Base-by-base conservation (phyloP, 2,113 vertebrate species). In the Coptodon bakossiorum region DNA sequence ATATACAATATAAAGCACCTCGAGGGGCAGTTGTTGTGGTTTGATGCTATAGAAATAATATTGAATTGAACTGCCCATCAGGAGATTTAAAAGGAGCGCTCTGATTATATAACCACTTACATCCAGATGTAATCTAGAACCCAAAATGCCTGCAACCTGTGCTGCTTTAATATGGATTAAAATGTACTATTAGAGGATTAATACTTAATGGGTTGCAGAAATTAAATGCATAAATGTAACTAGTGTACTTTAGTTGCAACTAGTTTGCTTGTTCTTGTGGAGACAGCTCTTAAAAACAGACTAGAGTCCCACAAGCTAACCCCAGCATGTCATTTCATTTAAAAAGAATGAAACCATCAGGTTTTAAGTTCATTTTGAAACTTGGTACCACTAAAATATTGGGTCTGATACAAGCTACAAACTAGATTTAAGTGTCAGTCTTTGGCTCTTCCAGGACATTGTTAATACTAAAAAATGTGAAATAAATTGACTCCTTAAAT, bases 251-350 rank as follows among this genome's bases (percentile, higher is more conserved):
- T 71, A 24, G 36, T 14, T 71, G 36, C 66, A 71, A 71, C n/a
- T 40, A 71, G 36, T 0, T 24, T 71, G 38, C 1, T 9, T 71
- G n/a, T 71, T 24, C 12, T 71, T 43, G n/a, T 43, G n/a, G 2
- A 43, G 66, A 71, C 5, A 0, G 36, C 36, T 40, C 12, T 24
- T 71, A 3, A 68, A 40, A 68, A 24, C 63, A 68, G 36, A 9
- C 36, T 40, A 40, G 13, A 45, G 22, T 73, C 22, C 22, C 40
- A 16, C 3, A 27, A 73, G 40, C 68, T 16, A 17, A 27, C 13
- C 0, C 13, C 13, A 0, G 0, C 40, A 48, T 45, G 22, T 48
- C 22, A 48, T 76, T 48, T 48, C 22, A 10, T 24, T 45, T 45
- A 45, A 73, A 45, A 27, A 24, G 8, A 43, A 71, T 45, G n/a